A percentile compares a stretch with the other conserved stretches of the same genome.
Evolutionary conservation across 2,888 invertebrate genomes (phyloP).

Genomic region (Cyrtodaria siliqua): DNA sequence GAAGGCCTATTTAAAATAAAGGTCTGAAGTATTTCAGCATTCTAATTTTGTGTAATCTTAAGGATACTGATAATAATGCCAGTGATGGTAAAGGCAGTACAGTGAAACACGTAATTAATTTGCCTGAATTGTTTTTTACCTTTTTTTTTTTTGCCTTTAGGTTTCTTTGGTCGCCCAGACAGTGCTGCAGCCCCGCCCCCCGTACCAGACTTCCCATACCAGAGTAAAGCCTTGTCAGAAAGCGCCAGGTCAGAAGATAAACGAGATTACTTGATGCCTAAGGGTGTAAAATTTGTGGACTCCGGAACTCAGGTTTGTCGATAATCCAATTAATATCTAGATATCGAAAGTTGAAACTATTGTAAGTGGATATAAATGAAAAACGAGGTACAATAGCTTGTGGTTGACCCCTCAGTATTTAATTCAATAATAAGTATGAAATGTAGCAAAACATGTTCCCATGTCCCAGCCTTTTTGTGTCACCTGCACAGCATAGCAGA

Average conservation of each 20-base stretch:
- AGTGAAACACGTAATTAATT: not conserved
- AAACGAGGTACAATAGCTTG: too few relatives aligned
- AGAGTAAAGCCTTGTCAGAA: constrained; percentile 18
- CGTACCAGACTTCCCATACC: constrained; percentile 53
- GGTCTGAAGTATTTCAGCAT: too few relatives aligned
- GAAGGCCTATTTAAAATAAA: too few relatives aligned
- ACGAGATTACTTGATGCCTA: constrained; percentile 39
- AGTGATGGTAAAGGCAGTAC: not conserved
- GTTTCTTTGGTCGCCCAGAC: constrained; percentile 59
- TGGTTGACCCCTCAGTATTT: too few relatives aligned
- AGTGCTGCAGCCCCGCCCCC: constrained; percentile 55
- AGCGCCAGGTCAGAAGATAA: constrained; percentile 38
- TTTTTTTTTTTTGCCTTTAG: constrained; percentile 24
- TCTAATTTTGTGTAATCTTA: too few relatives aligned
- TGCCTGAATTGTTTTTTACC: constrained; percentile 1
- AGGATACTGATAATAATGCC: not conserved
- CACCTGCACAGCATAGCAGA: too few relatives aligned
- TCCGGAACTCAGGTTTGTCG: constrained; percentile 69
- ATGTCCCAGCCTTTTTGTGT: too few relatives aligned
- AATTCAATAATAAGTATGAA: too few relatives aligned
- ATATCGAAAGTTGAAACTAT: too few relatives aligned
- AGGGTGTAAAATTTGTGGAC: constrained; percentile 42
- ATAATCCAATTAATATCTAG: too few relatives aligned
- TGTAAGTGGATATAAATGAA: too few relatives aligned
- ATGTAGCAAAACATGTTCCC: too few relatives aligned